These are phyloP conservation scores for Aleiodes leptofemur DNA, from an alignment of 2,888 invertebrate genomes.

Conservation along the genomic window DNA sequence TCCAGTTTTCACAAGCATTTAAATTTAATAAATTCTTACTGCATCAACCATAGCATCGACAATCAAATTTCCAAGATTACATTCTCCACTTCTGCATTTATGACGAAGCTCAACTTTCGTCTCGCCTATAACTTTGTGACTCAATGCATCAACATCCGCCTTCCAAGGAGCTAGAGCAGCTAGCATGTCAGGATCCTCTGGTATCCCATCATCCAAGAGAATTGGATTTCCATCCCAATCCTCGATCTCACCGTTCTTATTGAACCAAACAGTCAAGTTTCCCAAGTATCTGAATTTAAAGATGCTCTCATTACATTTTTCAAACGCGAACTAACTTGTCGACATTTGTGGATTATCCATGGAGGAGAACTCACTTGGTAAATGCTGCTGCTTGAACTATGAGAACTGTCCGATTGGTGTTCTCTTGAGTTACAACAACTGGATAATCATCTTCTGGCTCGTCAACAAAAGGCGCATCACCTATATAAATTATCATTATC, in stretches of 20 bases:
- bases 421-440: conserved; percentile 79
- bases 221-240: conserved; percentile 86
- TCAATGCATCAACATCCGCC: conserved; percentile 77
- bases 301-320: background rate
- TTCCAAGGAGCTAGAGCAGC: conserved; percentile 80
- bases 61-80: conserved; percentile 90
- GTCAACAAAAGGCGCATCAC: conserved; percentile 71
- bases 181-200: conserved; percentile 80
- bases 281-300: conserved; percentile 82
- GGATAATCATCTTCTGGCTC: conserved; percentile 82
- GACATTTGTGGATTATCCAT: background rate
- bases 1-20: too few species aligned
- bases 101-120: conserved; percentile 79
- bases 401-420: conserved; percentile 79
- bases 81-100: conserved; percentile 84
- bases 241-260: conserved; percentile 81
- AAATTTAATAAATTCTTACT: conserved; percentile 73
- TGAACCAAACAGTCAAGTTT: conserved; percentile 83
- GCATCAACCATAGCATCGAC: conserved; percentile 85
- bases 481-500: conserved; percentile 50
- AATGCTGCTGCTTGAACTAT: conserved; percentile 85
- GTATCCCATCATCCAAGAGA: conserved; percentile 80
- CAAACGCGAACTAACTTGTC: background rate
- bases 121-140: conserved; percentile 78
- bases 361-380: conserved; percentile 75